A percentile compares a stretch with the other conserved stretches of the same genome.
Evolutionary conservation across 2,113 vertebrate species (phyloP).

Genomic region (Drymodes brunneopygia): DNA sequence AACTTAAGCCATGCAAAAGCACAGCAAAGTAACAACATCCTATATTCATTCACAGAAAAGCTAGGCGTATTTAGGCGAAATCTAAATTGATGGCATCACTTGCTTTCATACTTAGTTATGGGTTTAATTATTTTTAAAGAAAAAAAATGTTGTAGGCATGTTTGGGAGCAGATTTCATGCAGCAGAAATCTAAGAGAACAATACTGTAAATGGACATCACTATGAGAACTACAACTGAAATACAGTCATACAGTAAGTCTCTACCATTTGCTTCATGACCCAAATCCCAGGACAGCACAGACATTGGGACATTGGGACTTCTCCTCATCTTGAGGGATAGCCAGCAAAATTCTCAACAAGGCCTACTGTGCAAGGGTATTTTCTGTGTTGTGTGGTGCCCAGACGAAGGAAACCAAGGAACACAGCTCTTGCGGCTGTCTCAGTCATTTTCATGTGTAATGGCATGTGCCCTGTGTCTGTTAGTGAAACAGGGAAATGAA

Average conservation of each 20-base stretch:
- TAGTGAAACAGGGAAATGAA: not conserved
- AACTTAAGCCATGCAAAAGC: not conserved
- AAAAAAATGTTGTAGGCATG: fast-evolving
- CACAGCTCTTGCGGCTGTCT: not conserved
- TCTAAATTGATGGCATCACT: not conserved
- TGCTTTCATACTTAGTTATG: not conserved
- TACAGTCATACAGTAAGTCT: not conserved
- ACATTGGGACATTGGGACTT: not conserved
- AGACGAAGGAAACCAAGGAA: not conserved
- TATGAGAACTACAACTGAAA: not conserved
- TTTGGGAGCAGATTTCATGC: not conserved
- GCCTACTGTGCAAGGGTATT: not conserved
- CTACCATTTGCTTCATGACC: not conserved
- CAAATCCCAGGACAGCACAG: not conserved
- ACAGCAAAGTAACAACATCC: not conserved
- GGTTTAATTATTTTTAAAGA: not conserved
- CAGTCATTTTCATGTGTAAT: not conserved
- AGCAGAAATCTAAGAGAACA: not conserved
- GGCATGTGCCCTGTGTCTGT: not conserved
- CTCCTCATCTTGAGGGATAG: not conserved
- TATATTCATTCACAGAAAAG: not conserved
- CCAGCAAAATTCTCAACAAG: not conserved
- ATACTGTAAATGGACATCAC: not conserved
- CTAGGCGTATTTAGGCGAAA: not conserved
- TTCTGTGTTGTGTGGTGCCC: not conserved